A percentile compares a stretch with the other conserved stretches of the same genome.
phyloP scores from a whole-genome alignment of 2,888 invertebrate species.

The Phalera bucephala region DNA sequence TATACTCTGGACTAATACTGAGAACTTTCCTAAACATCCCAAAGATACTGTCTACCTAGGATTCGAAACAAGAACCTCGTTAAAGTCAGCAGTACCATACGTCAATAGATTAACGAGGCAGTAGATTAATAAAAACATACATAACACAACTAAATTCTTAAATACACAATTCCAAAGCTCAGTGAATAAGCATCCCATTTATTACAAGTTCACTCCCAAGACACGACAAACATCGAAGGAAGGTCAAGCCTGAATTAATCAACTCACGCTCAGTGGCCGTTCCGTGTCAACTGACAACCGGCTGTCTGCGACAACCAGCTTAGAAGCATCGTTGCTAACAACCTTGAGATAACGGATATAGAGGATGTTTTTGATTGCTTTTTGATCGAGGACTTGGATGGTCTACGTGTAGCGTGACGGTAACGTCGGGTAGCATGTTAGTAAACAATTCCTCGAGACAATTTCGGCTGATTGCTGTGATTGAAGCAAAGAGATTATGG shows the following conservation, averaged over 20 bases:
- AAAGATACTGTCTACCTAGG: no score
- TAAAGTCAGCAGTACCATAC: no score
- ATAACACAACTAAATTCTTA: no score
- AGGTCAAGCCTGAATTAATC: conserved; percentile 55
- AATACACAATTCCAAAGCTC: no score
- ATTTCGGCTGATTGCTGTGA: conserved; percentile 24
- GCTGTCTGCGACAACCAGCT: conserved; percentile 27
- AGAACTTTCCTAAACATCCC: no score
- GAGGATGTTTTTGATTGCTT: conserved; percentile 3
- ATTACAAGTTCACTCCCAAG: conserved; percentile 30
- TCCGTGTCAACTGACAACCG: conserved; percentile 45
- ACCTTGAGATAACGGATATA: conserved; percentile 12
- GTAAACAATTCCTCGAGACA: conserved; percentile 34
- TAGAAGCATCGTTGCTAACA: conserved; percentile 3
- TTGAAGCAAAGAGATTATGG: background rate
- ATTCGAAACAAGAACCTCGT: no score
- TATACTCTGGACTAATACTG: no score
- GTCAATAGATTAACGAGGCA: no score
- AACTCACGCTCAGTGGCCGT: conserved; percentile 40
- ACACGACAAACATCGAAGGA: conserved; percentile 43
- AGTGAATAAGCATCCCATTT: conserved; percentile 12
- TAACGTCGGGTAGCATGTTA: conserved; percentile 27
- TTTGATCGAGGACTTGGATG: conserved; percentile 11
- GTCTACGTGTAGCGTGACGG: conserved; percentile 19
- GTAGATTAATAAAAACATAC: no score